Base-by-base conservation (phyloP, 37 sponge, comb jelly and placozoan genomes). In the Eunapius fragilis region DNA sequence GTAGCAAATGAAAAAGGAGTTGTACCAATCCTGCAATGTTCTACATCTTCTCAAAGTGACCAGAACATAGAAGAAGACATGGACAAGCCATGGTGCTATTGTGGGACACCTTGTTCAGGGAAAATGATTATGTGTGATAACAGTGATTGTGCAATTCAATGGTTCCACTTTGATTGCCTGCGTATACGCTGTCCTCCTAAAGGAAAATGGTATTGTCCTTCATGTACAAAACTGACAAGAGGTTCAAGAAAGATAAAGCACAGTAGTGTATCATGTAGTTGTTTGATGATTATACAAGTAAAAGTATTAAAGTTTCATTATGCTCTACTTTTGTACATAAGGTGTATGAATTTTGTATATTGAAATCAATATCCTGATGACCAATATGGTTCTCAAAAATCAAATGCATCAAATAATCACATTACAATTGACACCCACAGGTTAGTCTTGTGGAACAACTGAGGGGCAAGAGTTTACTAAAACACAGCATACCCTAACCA, bases 401-500 rank as follows among this genome's bases (percentile, higher is more conserved):
- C 26, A 76, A 30, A n/a, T 34, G n/a, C 26, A 76, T 76, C 32
- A 76, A 32, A 32, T 76, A 76, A 32, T 27, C n/a, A 76, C 41
- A 41, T 41, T 41, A 41, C 31, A 76, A n/a, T 33, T 33, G 36
- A 33, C n/a, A 32, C 26, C n/a, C 35, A 76, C 34, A 76, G 33
- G 26, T 81, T 37, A 92, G 25, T 92, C 85, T 48, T 37, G 47
- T 17, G 92, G 80, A 0, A 92, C 84, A 38, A 87, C 79, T 33
- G 92, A 80, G 12, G 74, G 37, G 72, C 88, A 92, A 31, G 83
- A 22, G 47, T 87, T 87, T 27, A 84, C 50, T 35, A 87, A 84
- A 7, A 84, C 88, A 87, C 88, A 92, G 73, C 77, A 79, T 26
- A 80, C 82, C 17, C 24, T 74, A 3, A 87, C 88, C 6, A 87